These are phyloP conservation scores for Lerista edwardsae DNA, from an alignment of 2,797 vertebrate genomes.

Conservation along the genomic window DNA sequence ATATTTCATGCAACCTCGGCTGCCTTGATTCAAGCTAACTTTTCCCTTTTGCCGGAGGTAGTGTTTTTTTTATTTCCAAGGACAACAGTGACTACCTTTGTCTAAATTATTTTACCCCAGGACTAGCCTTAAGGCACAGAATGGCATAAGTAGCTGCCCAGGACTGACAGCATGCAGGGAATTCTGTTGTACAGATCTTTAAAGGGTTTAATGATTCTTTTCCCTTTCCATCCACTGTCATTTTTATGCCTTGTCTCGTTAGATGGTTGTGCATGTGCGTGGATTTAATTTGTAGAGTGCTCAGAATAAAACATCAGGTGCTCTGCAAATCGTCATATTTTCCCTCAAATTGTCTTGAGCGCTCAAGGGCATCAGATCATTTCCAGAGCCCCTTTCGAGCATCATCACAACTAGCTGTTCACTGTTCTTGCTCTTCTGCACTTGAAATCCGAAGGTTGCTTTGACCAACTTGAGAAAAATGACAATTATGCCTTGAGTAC, in stretches of 20 bases:
- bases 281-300: too few relatives aligned
- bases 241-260: background rate
- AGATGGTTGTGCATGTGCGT: too few relatives aligned
- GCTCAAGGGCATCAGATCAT: background rate
- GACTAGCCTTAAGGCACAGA: slow-evolving; percentile 8
- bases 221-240: background rate
- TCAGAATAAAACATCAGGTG: background rate
- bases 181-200: background rate
- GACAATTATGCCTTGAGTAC: too few relatives aligned
- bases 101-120: slow-evolving; percentile 9
- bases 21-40: background rate
- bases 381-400: background rate
- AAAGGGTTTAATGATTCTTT: background rate
- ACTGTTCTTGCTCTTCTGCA: background rate
- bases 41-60: slow-evolving; percentile 3
- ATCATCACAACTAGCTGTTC: background rate
- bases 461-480: too few relatives aligned
- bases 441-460: too few relatives aligned
- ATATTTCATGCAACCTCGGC: slow-evolving; percentile 8
- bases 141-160: background rate
- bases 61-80: background rate
- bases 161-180: background rate
- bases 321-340: background rate
- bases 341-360: background rate
- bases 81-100: background rate